Percentiles rank a stretch among this genome's conserved stretches.
Conservation (phyloP, 1,140 invertebrate genomes). For the Drosophila aff. region DNA sequence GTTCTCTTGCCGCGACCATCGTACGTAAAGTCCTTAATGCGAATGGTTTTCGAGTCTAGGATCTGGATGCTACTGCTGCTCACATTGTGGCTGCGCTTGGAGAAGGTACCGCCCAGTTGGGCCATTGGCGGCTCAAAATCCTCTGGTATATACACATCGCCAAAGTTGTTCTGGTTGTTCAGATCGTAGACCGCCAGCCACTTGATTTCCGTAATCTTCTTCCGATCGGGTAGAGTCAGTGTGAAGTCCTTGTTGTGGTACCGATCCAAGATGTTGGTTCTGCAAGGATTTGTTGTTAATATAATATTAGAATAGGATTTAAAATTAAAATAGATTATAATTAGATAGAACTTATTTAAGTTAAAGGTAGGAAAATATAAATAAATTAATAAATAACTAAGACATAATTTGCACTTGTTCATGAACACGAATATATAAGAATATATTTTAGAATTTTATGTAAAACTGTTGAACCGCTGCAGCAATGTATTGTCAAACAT, state of each 20-base stretch:
- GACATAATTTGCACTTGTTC: too few species aligned
- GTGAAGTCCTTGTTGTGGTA: conserved; percentile 95
- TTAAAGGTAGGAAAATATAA: background rate
- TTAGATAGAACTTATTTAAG: background rate
- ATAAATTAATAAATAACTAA: background rate
- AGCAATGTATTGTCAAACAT: too few species aligned
- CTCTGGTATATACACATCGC: conserved; percentile 95
- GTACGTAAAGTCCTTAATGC: conserved; percentile 91
- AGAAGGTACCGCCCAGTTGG: conserved; percentile 90
- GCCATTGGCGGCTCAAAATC: conserved; percentile 94
- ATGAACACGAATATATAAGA: too few species aligned
- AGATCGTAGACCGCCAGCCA: conserved; percentile 97
- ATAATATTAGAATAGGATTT: background rate
- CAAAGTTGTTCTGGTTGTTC: conserved; percentile 93
- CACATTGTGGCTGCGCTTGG: conserved; percentile 89
- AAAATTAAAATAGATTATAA: background rate
- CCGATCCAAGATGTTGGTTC: conserved; percentile 93
- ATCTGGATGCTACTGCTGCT: conserved; percentile 91
- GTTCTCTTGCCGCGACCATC: conserved; percentile 91
- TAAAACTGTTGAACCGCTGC: too few species aligned
- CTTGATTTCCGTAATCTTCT: conserved; percentile 94
- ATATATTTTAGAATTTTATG: too few species aligned
- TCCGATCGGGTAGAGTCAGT: conserved; percentile 92
- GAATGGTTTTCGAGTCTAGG: conserved; percentile 92
- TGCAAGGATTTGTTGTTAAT: conserved; percentile 72